Conservation (phyloP, 2,797 vertebrate species). For the Tachyglossus aculeatus region DNA sequence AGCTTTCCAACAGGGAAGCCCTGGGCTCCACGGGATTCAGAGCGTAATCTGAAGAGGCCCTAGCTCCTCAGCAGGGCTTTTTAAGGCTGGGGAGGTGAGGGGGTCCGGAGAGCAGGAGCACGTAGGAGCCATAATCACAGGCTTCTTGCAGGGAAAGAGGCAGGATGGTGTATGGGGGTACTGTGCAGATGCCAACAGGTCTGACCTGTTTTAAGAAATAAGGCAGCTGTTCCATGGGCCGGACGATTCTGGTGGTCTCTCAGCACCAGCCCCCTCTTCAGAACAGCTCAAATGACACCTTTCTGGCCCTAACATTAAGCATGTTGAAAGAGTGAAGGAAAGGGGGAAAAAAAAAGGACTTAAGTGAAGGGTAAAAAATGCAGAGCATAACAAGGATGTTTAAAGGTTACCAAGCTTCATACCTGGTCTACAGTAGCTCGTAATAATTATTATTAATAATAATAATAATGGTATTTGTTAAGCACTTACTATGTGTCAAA, state of each 20-base stretch:
- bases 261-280: background rate
- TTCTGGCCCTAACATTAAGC: background rate
- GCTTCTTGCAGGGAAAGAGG: background rate
- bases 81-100: no score
- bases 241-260: background rate
- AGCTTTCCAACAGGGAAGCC: background rate
- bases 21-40: background rate
- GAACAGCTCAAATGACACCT: background rate
- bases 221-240: background rate
- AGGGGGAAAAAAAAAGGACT: background rate
- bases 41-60: background rate
- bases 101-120: no score
- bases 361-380: background rate
- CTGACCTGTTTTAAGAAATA: background rate
- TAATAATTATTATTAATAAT: no score
- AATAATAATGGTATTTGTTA: no score
- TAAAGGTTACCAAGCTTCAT: background rate
- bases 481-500: no score
- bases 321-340: background rate
- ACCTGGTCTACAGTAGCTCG: background rate
- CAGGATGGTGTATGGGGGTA: background rate
- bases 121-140: no score
- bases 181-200: fast-evolving
- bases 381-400: background rate
- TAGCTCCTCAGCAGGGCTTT: background rate